Conservation (phyloP, 2,797 vertebrate species). For the Megalops cyprinoides region DNA sequence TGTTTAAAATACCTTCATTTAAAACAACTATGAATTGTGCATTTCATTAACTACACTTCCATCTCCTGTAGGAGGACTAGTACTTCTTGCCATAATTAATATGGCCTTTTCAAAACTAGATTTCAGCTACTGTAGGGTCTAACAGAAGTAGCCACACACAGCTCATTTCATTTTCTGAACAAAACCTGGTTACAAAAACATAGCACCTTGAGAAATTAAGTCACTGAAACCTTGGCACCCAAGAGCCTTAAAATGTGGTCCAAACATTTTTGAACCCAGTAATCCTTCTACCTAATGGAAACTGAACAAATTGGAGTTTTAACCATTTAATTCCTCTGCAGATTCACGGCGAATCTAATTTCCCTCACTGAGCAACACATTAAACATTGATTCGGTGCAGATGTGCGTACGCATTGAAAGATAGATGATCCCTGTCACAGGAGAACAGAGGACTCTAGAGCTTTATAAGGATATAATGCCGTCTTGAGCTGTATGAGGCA, state of each 20-base stretch:
- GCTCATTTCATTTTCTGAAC: not conserved
- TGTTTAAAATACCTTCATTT: not conserved
- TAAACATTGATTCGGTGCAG: not conserved
- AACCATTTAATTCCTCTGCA: not conserved
- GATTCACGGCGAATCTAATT: not conserved
- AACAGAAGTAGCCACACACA: not conserved
- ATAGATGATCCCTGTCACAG: not conserved
- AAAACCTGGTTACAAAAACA: constrained; percentile 3
- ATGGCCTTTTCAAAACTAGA: constrained; percentile 28
- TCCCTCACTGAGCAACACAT: not conserved
- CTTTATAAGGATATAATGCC: not conserved
- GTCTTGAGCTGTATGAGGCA: not conserved
- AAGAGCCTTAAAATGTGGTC: constrained; percentile 6
- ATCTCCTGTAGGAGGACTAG: constrained; percentile 9
- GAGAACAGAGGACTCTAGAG: not conserved
- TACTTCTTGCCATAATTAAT: not conserved
- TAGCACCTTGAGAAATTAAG: constrained; percentile 2
- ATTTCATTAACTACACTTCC: constrained; percentile 14
- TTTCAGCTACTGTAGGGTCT: constrained; percentile 1
- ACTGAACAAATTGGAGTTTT: not conserved
- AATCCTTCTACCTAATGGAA: not conserved
- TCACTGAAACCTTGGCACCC: not conserved
- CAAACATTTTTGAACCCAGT: not conserved
- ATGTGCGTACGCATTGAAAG: not conserved
- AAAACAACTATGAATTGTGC: not conserved